Conservation (phyloP, 2,888 invertebrate species). For the Seira ritae region DNA sequence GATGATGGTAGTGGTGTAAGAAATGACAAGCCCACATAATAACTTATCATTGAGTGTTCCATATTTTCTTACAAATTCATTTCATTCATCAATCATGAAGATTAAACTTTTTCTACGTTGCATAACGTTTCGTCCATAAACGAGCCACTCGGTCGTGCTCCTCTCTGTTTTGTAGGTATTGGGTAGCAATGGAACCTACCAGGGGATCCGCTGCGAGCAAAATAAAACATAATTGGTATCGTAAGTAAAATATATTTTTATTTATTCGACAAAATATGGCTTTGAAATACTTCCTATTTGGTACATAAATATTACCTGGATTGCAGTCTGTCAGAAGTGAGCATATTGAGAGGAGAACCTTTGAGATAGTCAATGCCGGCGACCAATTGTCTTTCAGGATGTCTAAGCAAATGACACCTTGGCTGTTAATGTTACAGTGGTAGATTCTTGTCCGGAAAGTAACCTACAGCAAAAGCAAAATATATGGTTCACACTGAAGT, state of each 20-base stretch:
- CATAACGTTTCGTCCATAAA: constrained; percentile 98
- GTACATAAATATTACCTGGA: constrained; percentile 84
- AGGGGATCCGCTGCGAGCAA: constrained; percentile 89
- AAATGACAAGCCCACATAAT: no score
- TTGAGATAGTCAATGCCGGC: constrained; percentile 98
- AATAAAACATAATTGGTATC: constrained; percentile 56
- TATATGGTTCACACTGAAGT: not conserved
- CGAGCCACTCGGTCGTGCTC: constrained; percentile 99
- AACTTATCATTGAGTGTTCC: no score
- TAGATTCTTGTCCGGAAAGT: constrained; percentile 98
- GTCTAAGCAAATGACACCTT: constrained; percentile 98
- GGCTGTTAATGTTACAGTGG: constrained; percentile 99
- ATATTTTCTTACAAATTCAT: no score
- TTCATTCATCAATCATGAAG: not conserved
- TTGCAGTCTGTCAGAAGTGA: constrained; percentile 98
- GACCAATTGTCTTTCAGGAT: constrained; percentile 99
- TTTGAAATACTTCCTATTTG: not conserved
- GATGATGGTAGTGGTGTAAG: not conserved
- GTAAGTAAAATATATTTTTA: no score
- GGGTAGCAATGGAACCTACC: constrained; percentile 98
- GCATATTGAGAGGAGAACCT: constrained; percentile 97
- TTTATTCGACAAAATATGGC: not conserved
- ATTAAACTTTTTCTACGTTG: constrained; percentile 82
- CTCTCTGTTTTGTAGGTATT: constrained; percentile 97
- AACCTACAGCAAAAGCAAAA: constrained; percentile 78